Percentiles rank a stretch among this genome's conserved stretches.
Evolutionary conservation across 2,113 vertebrate species (phyloP).

Genomic region (Columba livia): DNA sequence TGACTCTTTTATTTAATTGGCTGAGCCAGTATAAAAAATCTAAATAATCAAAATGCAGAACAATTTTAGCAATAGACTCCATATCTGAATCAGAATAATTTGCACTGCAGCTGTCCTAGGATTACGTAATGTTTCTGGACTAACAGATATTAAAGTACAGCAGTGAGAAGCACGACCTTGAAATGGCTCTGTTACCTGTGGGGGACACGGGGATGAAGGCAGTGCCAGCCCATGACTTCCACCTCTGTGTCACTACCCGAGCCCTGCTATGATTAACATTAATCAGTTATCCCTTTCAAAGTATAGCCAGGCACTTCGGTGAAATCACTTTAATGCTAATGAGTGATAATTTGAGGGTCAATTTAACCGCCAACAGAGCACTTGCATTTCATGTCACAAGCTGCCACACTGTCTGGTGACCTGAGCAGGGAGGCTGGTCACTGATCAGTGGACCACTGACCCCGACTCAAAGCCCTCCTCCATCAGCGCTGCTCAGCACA

Average conservation of each 20-base stretch:
- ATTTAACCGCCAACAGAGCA: background rate
- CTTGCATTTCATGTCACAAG: background rate
- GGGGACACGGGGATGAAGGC: fast-evolving
- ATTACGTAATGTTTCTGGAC: background rate
- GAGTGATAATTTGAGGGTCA: background rate
- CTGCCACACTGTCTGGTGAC: background rate
- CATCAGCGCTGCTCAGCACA: too few species aligned
- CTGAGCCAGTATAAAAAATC: background rate
- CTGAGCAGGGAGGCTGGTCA: background rate
- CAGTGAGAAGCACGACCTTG: background rate
- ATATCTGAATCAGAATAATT: background rate
- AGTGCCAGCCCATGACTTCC: background rate
- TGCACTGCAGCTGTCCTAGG: background rate
- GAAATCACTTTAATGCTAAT: background rate
- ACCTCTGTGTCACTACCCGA: background rate
- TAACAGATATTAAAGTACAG: background rate
- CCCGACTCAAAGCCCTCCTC: fast-evolving
- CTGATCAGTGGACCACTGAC: too few species aligned
- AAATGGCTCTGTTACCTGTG: background rate
- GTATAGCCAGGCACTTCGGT: background rate
- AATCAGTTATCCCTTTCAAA: background rate
- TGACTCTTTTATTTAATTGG: background rate
- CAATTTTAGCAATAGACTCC: background rate
- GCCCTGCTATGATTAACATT: background rate
- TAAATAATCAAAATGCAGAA: background rate